phyloP scores from a whole-genome alignment of 2,888 invertebrate species.

The Patella caerulea region DNA sequence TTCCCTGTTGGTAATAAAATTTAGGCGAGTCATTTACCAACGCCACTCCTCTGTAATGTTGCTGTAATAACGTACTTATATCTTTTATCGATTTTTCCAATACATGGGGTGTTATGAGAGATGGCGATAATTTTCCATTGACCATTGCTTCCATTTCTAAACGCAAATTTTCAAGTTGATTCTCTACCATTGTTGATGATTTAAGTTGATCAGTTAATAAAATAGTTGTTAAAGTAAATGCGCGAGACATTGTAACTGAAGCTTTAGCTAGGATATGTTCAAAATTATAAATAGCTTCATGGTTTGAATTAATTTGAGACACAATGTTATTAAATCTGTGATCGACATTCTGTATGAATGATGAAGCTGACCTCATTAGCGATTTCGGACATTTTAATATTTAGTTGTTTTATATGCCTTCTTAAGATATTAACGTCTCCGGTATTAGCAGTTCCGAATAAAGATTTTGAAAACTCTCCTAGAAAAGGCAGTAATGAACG shows the following conservation, averaged over 20 bases:
- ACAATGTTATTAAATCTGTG: neutral
- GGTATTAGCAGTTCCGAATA: neutral
- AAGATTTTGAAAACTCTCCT: neutral
- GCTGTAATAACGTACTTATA: neutral
- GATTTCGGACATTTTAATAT: neutral
- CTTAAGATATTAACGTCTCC: neutral
- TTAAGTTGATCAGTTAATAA: conserved; percentile 1
- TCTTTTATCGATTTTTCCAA: neutral
- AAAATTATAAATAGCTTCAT: neutral
- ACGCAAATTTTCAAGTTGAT: conserved; percentile 3
- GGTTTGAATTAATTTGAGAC: neutral
- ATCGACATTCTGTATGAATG: neutral
- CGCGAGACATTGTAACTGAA: neutral
- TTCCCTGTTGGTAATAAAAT: conserved; percentile 13
- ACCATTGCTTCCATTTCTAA: conserved; percentile 12
- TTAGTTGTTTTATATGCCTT: conserved; percentile 4
- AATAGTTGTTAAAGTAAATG: neutral
- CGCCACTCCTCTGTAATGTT: conserved; percentile 9
- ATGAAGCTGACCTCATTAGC: neutral
- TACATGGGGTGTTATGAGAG: neutral
- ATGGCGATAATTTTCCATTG: conserved; percentile 12
- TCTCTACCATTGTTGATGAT: neutral
- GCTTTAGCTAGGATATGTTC: neutral
- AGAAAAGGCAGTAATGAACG: conserved; percentile 8
- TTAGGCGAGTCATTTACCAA: conserved; percentile 7